Percentiles rank a stretch among this genome's conserved stretches.
phyloP scores from a whole-genome alignment of 92 coral and sea anemone species.

The Epizoanthus rinbou region DNA sequence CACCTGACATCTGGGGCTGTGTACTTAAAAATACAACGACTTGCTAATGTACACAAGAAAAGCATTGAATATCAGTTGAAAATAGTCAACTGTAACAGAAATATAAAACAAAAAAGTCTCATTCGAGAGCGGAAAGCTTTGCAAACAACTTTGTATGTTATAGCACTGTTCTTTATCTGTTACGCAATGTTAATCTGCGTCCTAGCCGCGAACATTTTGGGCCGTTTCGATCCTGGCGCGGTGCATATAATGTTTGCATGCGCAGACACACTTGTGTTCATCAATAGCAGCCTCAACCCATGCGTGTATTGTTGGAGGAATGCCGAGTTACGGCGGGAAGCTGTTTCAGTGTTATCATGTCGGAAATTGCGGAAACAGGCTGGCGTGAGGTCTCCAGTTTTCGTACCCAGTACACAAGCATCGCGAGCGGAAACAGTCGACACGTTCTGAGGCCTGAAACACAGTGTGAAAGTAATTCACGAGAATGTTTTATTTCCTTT shows the following conservation, averaged over 20 bases:
- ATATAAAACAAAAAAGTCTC: not conserved
- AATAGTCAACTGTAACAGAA: not conserved
- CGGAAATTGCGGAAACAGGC: too few relatives aligned
- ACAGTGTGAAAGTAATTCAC: too few relatives aligned
- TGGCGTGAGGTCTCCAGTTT: too few relatives aligned
- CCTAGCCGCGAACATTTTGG: constrained; percentile 39
- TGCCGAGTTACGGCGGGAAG: constrained; percentile 51
- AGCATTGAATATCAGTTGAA: constrained; percentile 35
- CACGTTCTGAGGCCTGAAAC: too few relatives aligned
- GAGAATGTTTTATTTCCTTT: too few relatives aligned
- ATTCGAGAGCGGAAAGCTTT: constrained; percentile 40
- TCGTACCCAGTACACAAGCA: too few relatives aligned
- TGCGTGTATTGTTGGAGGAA: constrained; percentile 47
- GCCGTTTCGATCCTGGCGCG: not conserved
- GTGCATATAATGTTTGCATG: constrained; percentile 50
- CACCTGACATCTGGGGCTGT: constrained; percentile 40
- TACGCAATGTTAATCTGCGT: constrained; percentile 43
- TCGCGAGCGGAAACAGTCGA: too few relatives aligned
- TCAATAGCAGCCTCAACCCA: constrained; percentile 49
- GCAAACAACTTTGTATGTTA: constrained; percentile 39
- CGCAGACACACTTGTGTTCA: constrained; percentile 48
- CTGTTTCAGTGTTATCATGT: constrained; percentile 4
- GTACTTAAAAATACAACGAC: constrained; percentile 51
- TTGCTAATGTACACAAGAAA: constrained; percentile 41
- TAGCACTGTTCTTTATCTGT: constrained; percentile 46